Evolutionary conservation across 2,113 vertebrate genomes (phyloP), one percentile per base, ranked within the genome.

Genomic region (Ciconia maguari): DNA sequence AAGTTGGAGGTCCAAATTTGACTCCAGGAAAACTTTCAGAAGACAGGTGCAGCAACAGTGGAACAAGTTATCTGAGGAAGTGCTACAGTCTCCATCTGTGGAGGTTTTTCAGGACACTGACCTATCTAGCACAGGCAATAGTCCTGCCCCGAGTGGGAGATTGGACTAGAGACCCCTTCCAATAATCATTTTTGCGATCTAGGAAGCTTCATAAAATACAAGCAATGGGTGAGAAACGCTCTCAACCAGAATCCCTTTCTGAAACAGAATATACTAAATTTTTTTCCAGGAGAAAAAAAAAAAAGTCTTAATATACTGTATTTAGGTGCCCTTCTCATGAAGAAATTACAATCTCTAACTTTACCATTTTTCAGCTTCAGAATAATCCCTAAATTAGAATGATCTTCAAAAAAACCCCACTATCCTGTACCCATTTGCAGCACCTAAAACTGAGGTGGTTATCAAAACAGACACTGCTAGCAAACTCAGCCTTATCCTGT

Each of bases 51-150:
- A 68, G 38, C 32, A 83, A 27, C 30, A 42, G 2, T 38, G 36
- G 26, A 65, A 61, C 41, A 57, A 48, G 24, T 49, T 84, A 68
- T 46, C 20, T 30, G 60, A 20, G 49, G 21, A 85, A 78, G 49
- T 36, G 49, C 54, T 69, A 16, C 19, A 55, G n/a, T 74, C 48
- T 72, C 80, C 36, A n/a, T 25, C n/a, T 0, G 0, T 16, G 15
- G 34, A 54, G 10, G 6, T n/a, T 83, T 87, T 51, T 22, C 1
- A 3, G 41, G 51, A 81, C 41, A 14, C 34, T 36, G 38, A 78
- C 9, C 4, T 58, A 34, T 19, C 10, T 11, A 62, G 38, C 16
- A 29, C 0, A 34, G 64, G 26, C n/a, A 22, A 49, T 8, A 75
- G 25, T 54, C 49, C 75, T 78, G 60, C 8, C 49, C 24, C 12